Evolutionary conservation across 2,113 vertebrate genomes (phyloP).

Genomic region (Podarcis cretensis): DNA sequence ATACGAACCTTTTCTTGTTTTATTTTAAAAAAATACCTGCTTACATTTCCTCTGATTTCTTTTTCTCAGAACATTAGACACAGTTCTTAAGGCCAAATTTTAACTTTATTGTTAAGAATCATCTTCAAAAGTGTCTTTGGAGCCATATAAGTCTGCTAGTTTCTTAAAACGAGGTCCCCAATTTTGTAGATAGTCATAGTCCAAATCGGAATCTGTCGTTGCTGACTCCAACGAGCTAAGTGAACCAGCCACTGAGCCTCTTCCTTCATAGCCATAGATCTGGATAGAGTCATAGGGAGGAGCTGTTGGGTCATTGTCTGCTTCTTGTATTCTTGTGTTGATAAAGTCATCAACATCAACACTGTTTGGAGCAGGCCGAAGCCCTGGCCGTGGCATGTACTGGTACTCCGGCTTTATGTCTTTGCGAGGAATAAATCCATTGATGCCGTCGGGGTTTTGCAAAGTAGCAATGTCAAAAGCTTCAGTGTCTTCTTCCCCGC

Average conservation of each 20-base stretch:
- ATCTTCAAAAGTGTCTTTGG: constrained; percentile 95
- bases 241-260: constrained; percentile 94
- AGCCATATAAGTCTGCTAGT: constrained; percentile 98
- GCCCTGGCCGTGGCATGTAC: constrained; percentile 86
- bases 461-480: constrained; percentile 97
- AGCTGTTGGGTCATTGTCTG: constrained; percentile 92
- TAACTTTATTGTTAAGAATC: constrained; percentile 91
- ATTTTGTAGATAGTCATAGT: constrained; percentile 99
- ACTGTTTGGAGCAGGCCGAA: constrained; percentile 86
- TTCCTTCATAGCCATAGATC: constrained; percentile 97
- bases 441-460: constrained; percentile 96
- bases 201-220: constrained; percentile 97
- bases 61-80: constrained; percentile 68
- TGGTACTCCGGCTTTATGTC: constrained; percentile 98
- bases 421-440: constrained; percentile 95
- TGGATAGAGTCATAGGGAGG: constrained; percentile 99
- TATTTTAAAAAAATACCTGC: constrained; percentile 86
- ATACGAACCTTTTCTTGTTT: constrained; percentile 77
- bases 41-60: constrained; percentile 83
- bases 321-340: constrained; percentile 92
- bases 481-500: constrained; percentile 96
- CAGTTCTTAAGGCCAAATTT: constrained; percentile 88
- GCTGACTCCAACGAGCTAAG: constrained; percentile 97
- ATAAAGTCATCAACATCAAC: constrained; percentile 99
- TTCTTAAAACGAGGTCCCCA: constrained; percentile 99